Conservation (phyloP, 2,113 vertebrate genomes). For the Toxotes chatareus region DNA sequence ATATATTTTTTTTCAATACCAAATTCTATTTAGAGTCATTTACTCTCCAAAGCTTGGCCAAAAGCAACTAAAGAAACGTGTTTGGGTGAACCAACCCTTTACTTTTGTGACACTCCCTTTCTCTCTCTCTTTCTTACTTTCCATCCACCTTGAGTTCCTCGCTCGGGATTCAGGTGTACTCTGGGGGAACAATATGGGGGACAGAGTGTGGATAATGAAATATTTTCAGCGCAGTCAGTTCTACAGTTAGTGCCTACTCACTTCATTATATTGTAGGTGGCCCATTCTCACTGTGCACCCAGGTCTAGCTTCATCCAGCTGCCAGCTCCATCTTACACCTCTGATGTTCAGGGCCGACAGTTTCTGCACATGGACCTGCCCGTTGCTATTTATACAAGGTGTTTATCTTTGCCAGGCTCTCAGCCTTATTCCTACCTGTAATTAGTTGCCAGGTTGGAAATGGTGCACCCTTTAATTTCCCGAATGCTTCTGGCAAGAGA, state of each 20-base stretch:
- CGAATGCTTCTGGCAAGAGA: constrained; percentile 50
- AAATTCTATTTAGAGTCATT: too few relatives aligned
- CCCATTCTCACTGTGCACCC: constrained; percentile 43
- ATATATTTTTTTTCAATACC: not conserved
- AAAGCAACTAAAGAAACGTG: not conserved
- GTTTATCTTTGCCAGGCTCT: constrained; percentile 56
- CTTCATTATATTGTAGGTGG: constrained; percentile 74
- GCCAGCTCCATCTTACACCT: constrained; percentile 61
- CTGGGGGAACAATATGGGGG: constrained; percentile 42
- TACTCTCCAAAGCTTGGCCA: not conserved
- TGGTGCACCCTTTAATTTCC: constrained; percentile 49
- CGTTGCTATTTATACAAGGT: constrained; percentile 69
- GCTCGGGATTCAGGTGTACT: constrained; percentile 47
- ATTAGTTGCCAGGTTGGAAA: constrained; percentile 67
- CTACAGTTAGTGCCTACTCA: constrained; percentile 60
- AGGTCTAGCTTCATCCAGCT: constrained; percentile 41
- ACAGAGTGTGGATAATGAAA: constrained; percentile 71
- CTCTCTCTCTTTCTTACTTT: not conserved
- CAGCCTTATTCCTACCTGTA: constrained; percentile 43
- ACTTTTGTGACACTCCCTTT: not conserved
- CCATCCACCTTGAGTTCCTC: not conserved
- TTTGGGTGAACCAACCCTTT: not conserved
- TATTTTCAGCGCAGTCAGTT: constrained; percentile 72
- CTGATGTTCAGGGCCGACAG: constrained; percentile 27
- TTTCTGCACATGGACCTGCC: constrained; percentile 53